Percentiles rank a stretch among this genome's conserved stretches.
These are phyloP conservation scores for Perizoma affinitatum DNA, from an alignment of 2,888 invertebrate species.

Conservation along the genomic window DNA sequence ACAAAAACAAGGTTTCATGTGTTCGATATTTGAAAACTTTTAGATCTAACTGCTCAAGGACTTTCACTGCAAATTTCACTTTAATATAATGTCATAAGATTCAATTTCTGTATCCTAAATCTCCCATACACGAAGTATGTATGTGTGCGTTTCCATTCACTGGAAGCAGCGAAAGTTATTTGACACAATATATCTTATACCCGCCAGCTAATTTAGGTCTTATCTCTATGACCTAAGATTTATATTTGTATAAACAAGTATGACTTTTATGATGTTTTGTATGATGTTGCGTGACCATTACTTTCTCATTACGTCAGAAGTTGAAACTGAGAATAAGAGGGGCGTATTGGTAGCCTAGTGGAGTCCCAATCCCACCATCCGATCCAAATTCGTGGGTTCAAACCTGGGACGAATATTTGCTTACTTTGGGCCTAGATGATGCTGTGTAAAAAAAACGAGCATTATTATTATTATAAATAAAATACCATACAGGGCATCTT, in stretches of 20 bases:
- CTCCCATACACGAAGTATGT: slow-evolving; percentile 31
- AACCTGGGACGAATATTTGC: no score
- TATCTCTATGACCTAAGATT: background rate
- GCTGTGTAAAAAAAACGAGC: no score
- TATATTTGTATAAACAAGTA: background rate
- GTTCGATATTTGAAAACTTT: slow-evolving; percentile 50
- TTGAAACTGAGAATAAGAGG: slow-evolving; percentile 27
- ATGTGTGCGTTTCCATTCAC: slow-evolving; percentile 64
- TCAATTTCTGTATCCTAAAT: slow-evolving; percentile 21
- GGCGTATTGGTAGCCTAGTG: background rate
- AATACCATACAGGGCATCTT: no score
- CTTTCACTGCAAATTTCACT: slow-evolving; percentile 30
- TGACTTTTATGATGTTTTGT: slow-evolving; percentile 12
- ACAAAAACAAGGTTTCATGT: slow-evolving; percentile 36
- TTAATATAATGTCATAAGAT: background rate
- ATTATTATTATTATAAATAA: no score
- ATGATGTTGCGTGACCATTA: slow-evolving; percentile 25
- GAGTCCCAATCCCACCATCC: no score
- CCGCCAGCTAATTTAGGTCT: slow-evolving; percentile 29
- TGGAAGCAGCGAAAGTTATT: slow-evolving; percentile 38
- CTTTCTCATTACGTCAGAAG: slow-evolving; percentile 38
- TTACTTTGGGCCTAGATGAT: no score
- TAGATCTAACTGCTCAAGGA: slow-evolving; percentile 43
- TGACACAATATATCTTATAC: slow-evolving; percentile 20
- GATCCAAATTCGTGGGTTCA: no score